Evolutionary conservation across 2,797 vertebrate species (phyloP).

Genomic region (Agapornis canus): DNA sequence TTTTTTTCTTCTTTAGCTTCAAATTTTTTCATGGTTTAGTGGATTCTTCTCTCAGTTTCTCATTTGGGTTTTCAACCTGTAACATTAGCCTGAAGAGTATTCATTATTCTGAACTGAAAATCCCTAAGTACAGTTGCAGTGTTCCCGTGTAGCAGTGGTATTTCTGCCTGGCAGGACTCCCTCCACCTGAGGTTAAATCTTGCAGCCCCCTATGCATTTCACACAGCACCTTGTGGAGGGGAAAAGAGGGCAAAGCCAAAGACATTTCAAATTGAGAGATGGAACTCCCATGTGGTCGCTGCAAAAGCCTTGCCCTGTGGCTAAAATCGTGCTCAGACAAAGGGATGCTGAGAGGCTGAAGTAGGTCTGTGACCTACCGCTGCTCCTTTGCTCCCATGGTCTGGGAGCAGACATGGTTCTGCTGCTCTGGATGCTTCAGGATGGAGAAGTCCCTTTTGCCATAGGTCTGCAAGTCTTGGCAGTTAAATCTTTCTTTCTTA

Average conservation of each 20-base stretch:
- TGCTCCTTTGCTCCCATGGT: neutral
- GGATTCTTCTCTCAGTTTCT: conserved; percentile 27
- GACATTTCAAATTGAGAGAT: neutral
- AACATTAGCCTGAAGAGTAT: conserved; percentile 2
- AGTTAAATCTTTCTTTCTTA: neutral
- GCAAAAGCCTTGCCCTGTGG: neutral
- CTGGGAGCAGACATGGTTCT: neutral
- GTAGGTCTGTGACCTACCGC: neutral
- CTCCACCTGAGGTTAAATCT: neutral
- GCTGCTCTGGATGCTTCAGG: fast-evolving
- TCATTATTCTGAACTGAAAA: conserved; percentile 17
- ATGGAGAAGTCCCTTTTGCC: neutral
- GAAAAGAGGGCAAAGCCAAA: neutral
- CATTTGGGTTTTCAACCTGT: conserved; percentile 7
- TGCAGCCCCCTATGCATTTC: neutral
- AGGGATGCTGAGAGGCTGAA: neutral
- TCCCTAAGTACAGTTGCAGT: neutral
- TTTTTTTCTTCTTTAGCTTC: conserved; percentile 20
- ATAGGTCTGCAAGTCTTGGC: neutral
- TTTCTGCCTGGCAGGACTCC: conserved; percentile 16
- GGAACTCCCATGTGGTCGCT: neutral
- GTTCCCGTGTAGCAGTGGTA: neutral
- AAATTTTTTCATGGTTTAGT: conserved; percentile 18
- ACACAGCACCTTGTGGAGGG: neutral
- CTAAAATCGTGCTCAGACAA: neutral